Percentiles rank a stretch among this genome's conserved stretches.
Evolutionary conservation across 2,888 invertebrate genomes (phyloP).

Genomic region (Theretra japonica): DNA sequence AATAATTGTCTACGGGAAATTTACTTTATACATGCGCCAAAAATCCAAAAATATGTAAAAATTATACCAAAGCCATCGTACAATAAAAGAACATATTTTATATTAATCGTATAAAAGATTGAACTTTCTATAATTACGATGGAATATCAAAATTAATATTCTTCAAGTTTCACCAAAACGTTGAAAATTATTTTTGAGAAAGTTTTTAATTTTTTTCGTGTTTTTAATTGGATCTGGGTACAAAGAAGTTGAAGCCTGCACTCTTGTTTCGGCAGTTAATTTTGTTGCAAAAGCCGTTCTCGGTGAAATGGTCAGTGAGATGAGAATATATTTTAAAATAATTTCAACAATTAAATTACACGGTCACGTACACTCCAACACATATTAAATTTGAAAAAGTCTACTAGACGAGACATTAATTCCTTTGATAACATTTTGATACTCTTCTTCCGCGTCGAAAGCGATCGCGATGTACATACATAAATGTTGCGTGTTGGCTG

Average conservation of each 20-base stretch:
- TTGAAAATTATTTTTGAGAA: background rate
- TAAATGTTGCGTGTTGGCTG: background rate
- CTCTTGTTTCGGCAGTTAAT: background rate
- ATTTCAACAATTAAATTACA: background rate
- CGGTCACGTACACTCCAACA: too few relatives aligned
- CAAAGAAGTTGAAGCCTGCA: background rate
- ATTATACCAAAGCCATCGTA: too few relatives aligned
- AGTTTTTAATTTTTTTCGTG: background rate
- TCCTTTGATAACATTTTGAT: background rate
- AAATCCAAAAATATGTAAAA: too few relatives aligned
- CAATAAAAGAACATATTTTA: too few relatives aligned
- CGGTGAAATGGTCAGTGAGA: background rate
- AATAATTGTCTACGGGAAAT: too few relatives aligned
- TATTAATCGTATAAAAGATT: background rate
- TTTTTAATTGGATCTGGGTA: background rate
- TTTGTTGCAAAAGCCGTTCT: background rate
- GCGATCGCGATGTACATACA: background rate
- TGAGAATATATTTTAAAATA: background rate
- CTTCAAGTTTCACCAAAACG: background rate
- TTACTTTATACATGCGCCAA: too few relatives aligned
- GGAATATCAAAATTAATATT: background rate
- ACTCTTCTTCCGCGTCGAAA: background rate
- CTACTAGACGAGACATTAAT: too few relatives aligned
- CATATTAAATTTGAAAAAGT: too few relatives aligned
- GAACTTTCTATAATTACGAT: background rate